Percentiles rank a stretch among this genome's conserved stretches.
Conservation (phyloP, 1,140 invertebrate genomes). For the Ceratosolen solmsi region DNA sequence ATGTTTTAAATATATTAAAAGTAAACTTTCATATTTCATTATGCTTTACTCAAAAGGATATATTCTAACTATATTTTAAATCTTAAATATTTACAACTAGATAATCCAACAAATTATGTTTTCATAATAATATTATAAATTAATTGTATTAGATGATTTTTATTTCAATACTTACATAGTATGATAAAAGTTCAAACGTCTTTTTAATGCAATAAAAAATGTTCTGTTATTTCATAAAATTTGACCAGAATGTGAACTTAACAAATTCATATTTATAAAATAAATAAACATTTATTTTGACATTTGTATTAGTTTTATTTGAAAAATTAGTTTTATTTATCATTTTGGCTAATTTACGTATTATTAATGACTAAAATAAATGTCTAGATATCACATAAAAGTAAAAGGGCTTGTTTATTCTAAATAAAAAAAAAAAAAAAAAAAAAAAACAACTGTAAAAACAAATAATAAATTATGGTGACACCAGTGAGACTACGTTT, state of each 20-base stretch:
- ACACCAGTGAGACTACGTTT: conserved; percentile 11
- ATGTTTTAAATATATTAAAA: not conserved
- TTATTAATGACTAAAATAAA: not conserved
- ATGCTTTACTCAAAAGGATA: not conserved
- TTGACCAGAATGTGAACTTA: not conserved
- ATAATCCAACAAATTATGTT: not conserved
- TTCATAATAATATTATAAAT: not conserved
- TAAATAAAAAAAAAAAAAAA: not conserved
- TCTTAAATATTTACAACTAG: not conserved
- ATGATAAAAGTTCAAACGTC: not conserved
- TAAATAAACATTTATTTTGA: not conserved
- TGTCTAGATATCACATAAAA: not conserved
- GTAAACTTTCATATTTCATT: not conserved
- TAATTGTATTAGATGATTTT: not conserved
- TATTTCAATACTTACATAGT: conserved; percentile 6
- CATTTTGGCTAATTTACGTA: not conserved
- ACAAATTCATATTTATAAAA: not conserved
- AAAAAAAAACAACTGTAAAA: too few species aligned
- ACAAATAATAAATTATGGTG: not conserved
- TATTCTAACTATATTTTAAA: conserved; percentile 13
- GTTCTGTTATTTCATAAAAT: not conserved
- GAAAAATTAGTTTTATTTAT: not conserved
- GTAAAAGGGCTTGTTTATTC: not conserved
- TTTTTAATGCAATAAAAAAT: not conserved
- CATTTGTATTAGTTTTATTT: not conserved